Percentiles rank a stretch among this genome's conserved stretches.
These are phyloP conservation scores for Monoplex corrugatus DNA, from an alignment of 2,888 invertebrate genomes.

Conservation along the genomic window DNA sequence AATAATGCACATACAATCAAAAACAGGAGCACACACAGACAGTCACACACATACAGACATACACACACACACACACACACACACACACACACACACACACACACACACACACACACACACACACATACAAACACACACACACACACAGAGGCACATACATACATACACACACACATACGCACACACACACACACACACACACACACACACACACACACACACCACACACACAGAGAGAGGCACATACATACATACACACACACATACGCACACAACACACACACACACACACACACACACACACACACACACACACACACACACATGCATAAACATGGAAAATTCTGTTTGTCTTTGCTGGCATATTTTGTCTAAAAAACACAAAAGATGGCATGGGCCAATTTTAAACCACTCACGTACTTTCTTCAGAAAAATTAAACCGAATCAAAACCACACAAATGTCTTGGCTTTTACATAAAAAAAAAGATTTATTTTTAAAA, in stretches of 20 bases:
- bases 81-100: slow-evolving; percentile 31
- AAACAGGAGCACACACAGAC: background rate
- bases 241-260: too few species aligned
- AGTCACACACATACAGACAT: background rate
- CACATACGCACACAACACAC: too few species aligned
- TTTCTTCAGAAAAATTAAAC: too few species aligned
- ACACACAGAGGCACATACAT: background rate
- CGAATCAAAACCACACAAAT: too few species aligned
- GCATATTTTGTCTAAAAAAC: background rate
- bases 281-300: too few species aligned
- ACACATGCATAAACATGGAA: background rate
- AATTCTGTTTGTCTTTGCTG: background rate
- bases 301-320: background rate
- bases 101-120: slow-evolving; percentile 31
- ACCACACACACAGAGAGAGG: background rate
- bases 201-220: background rate
- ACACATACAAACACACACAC: slow-evolving; percentile 27
- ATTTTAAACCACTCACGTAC: too few species aligned
- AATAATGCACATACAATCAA: background rate
- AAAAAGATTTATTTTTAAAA: too few species aligned
- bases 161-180: slow-evolving; percentile 21
- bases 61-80: slow-evolving; percentile 16
- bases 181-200: slow-evolving; percentile 24
- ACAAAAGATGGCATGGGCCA: too few species aligned
- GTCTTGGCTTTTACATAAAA: too few species aligned